A percentile compares a stretch with the other conserved stretches of the same genome.
These are phyloP conservation scores for Tethya wilhelma DNA, from an alignment of 37 sponge, comb jelly and placozoan species.

Conservation along the genomic window DNA sequence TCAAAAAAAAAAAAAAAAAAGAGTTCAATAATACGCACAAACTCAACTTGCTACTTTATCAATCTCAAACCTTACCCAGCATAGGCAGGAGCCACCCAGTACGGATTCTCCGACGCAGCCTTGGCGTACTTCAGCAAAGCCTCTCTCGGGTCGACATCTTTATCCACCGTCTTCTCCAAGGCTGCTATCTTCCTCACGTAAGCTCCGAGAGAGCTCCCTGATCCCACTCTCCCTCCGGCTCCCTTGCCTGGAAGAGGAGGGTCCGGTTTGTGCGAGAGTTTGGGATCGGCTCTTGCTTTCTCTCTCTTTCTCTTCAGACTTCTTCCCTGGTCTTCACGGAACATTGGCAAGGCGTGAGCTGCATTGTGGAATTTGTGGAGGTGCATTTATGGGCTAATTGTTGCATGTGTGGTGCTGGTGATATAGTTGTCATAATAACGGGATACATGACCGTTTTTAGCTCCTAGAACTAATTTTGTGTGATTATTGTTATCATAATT, in stretches of 20 bases:
- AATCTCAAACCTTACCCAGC: slow-evolving; percentile 35
- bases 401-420: too few species aligned
- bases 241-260: slow-evolving; percentile 61
- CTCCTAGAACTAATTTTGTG: too few species aligned
- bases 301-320: slow-evolving; percentile 81
- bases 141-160: slow-evolving; percentile 88
- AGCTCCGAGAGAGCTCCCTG: slow-evolving; percentile 79
- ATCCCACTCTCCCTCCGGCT: slow-evolving; percentile 72
- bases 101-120: slow-evolving; percentile 81
- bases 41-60: background rate
- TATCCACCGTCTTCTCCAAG: slow-evolving; percentile 61
- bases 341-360: slow-evolving; percentile 93
- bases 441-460: too few species aligned
- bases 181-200: slow-evolving; percentile 84
- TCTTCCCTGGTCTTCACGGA: slow-evolving; percentile 74
- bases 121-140: slow-evolving; percentile 93
- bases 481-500: too few species aligned
- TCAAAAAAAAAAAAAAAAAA: background rate
- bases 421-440: too few species aligned
- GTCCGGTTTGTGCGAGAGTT: slow-evolving; percentile 75
- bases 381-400: too few species aligned
- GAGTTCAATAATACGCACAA: background rate
- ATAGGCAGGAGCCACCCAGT: slow-evolving; percentile 93
- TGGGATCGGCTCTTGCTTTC: slow-evolving; percentile 83
- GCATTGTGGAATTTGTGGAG: background rate